A percentile compares a stretch with the other conserved stretches of the same genome.
phyloP scores from a whole-genome alignment of 2,113 vertebrate genomes.

The Panthera uncia region DNA sequence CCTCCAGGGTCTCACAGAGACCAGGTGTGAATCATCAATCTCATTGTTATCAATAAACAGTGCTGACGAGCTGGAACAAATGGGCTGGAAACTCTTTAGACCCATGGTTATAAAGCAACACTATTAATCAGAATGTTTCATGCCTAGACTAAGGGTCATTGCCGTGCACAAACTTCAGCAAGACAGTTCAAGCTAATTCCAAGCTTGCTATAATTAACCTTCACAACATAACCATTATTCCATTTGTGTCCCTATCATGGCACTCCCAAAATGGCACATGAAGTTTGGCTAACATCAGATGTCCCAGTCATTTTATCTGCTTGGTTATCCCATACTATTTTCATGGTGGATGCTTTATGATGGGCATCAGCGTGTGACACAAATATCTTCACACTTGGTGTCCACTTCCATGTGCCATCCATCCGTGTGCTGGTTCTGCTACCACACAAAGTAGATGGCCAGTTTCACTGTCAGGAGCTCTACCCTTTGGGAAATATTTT shows the following conservation, averaged over 20 bases:
- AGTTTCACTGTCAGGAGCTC: background rate
- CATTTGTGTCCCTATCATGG: background rate
- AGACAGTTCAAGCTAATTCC: background rate
- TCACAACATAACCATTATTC: background rate
- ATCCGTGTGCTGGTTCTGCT: background rate
- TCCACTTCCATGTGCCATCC: background rate
- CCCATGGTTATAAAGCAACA: background rate
- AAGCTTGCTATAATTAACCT: background rate
- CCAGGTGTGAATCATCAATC: conserved; percentile 61
- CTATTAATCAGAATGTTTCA: conserved; percentile 43
- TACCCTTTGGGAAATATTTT: background rate
- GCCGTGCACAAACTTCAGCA: background rate
- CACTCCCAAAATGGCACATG: background rate
- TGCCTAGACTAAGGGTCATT: background rate
- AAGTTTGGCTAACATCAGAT: background rate
- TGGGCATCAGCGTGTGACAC: background rate
- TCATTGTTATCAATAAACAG: conserved; percentile 65
- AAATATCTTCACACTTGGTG: background rate
- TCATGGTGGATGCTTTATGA: background rate
- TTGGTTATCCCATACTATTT: background rate
- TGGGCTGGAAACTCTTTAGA: background rate
- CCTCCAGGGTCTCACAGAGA: conserved; percentile 3
- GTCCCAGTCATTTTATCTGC: background rate
- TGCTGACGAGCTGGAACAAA: conserved; percentile 32
- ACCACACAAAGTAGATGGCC: background rate